Evolutionary conservation across 2,797 vertebrate species (phyloP), one percentile per base, ranked within the genome.

Genomic region (Neosilurus mollespiculum): DNA sequence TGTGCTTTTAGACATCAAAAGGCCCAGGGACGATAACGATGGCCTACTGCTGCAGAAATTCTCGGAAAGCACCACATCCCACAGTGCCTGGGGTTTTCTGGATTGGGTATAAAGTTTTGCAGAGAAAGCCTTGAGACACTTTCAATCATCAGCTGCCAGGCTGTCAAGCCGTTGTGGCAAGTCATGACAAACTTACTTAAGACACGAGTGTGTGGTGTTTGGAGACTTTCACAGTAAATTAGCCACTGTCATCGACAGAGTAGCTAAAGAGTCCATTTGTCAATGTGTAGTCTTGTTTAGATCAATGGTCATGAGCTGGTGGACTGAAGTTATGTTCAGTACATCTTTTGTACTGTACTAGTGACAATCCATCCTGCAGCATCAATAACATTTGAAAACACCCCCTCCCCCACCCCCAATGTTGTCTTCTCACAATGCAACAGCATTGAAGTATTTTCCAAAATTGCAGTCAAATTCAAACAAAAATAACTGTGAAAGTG

Each of bases 151-250:
- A 82, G 75, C 64, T 87, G 56, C 75, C 75, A 78, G 51, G 20
- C 54, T 73, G 69, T 58, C n/a, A 70, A 81, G 79, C 69, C n/a
- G 70, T 30, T 16, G 67, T 56, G 51, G 66, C 43, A 71, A 24
- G 51, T 80, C 87, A 84, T 66, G 54, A 84, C 24, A 80, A 71
- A 67, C 64, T 82, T 59, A 73, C 53, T 76, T 30, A 76, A 56
- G 30, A 76, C 62, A 78, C 30, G 30, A 85, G 83, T 56, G 67
- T 81, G 24, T 77, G 20, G 26, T 30, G 53, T 61, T 22, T 53
- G 43, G 34, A 30, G 67, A 56, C 26, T 37, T 59, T 58, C 51
- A 67, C 30, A 43, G 20, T 67, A 71, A 51, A 67, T 20, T 20
- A 67, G 34, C 11, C 43, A 70, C 20, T 70, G 43, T 15, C 10